Base-by-base conservation (phyloP, 92 coral and sea anemone genomes). In the Pocillopora meandrina region DNA sequence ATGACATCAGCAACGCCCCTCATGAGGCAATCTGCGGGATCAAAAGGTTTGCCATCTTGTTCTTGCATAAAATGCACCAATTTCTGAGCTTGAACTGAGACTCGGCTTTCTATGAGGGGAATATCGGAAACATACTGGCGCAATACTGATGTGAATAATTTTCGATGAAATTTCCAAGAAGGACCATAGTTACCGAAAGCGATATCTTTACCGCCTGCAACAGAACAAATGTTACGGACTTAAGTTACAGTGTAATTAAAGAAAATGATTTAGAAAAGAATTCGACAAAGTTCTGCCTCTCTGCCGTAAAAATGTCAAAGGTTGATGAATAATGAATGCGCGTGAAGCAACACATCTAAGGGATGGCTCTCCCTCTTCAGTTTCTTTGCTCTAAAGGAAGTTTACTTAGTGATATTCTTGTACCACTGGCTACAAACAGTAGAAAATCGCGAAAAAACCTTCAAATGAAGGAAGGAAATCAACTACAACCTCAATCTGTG, bases 91-190 rank as follows among this genome's bases (percentile, higher is more conserved):
- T 93, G 94, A 56, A 68, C 36, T 5, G 82, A 68, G 49, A 93
- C 85, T 61, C 87, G 87, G 12, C 73, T 78, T 70, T 93, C 94
- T 49, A 93, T 81, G 15, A 82, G 42, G 2, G 65, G 63, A 15
- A 81, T 57, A 17, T 86, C 86, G 7, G 91, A 84, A 23, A 74
- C 71, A 77, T 81, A 93, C 70, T 76, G 75, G 61, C 90, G 81
- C 77, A 93, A 42, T 34, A 89, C 92, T 83, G 90, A 74, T 23
- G 89, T 89, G 61, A 92, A 92, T 31, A 93, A 79, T 64, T 83
- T 90, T 17, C 97, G 79, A 77, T 93, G 94, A 26, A 81, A 69
- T 57, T 75, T 93, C 97, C 97, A 93, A 73, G 88, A 91, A 74
- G 97, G 90, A 23, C 94, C 89, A 33, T 88, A 74, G 58, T 91